Base-by-base conservation (phyloP, 1,140 invertebrate species). In the Ips nitidus region DNA sequence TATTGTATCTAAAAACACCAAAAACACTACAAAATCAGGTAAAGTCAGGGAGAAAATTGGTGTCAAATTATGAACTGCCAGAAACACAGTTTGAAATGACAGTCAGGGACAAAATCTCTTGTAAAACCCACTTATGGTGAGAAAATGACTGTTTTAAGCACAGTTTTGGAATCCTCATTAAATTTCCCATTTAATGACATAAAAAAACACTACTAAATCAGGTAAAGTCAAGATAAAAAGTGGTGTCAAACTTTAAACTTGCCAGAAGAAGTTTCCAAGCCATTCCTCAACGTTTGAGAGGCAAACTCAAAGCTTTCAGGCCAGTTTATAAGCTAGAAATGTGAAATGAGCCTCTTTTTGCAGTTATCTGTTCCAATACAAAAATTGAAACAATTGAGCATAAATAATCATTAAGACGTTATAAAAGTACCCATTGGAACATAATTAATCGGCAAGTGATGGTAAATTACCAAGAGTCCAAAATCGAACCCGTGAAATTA, bases 401-500 rank as follows among this genome's bases (percentile, higher is more conserved):
- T 64, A 64, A 64, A 64, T 64, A 64, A 64, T 64, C 50, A 64
- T 64, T 64, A 64, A 55, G 43, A 59, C 38, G 39, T 61, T 61
- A 50, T 22, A 22, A 22, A 45, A 62, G 45, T 55, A 37, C 52
- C 50, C 52, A 37, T 64, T 53, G 50, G 42, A 42, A 8, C 43
- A 40, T 7, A 2, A 64, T 55, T 64, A 55, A 52, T 53, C 55
- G 41, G 55, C 52, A 64, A 64, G 39, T 64, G 62, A 52, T 64
- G 55, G 50, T 64, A 64, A 64, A 53, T 64, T 64, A 38, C 62
- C 45, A 50, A 8, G 7, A 50, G 6, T 22, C 6, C 3, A 50
- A 22, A 50, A 50, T 22, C 45, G 7, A 6, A 50, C 45, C 45
- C 7, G 45, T 3, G 45, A 22, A 22, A 2, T 50, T 50, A 50